These are phyloP conservation scores for Metopolophium dirhodum DNA, from an alignment of 1,140 invertebrate genomes.

Conservation along the genomic window DNA sequence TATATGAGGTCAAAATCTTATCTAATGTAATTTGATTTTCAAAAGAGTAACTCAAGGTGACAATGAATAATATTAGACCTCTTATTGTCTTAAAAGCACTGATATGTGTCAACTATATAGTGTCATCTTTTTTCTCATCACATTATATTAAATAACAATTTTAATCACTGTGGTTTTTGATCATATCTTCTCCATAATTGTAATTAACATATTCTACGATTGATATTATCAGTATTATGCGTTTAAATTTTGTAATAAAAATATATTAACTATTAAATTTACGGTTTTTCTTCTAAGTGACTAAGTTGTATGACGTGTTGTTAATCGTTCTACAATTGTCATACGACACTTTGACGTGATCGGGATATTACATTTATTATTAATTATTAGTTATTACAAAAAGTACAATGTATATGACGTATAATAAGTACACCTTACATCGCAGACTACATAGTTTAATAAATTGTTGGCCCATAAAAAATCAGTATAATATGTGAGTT, in stretches of 20 bases:
- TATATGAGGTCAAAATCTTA: not conserved
- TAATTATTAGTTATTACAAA: not conserved
- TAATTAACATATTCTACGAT: not conserved
- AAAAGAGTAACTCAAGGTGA: not conserved
- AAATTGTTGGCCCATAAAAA: not conserved
- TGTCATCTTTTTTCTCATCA: not conserved
- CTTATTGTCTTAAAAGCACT: not conserved
- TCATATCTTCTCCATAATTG: not conserved
- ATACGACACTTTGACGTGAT: not conserved
- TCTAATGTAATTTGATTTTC: conserved; percentile 13
- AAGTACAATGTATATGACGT: not conserved
- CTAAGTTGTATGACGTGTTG: not conserved
- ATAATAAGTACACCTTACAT: not conserved
- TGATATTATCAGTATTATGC: not conserved
- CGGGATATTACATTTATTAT: not conserved
- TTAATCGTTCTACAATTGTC: not conserved
- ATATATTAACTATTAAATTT: not conserved
- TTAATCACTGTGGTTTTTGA: not conserved
- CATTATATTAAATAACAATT: conserved; percentile 19
- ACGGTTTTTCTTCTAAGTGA: not conserved
- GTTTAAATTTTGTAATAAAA: not conserved
- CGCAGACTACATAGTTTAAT: not conserved
- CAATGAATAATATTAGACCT: not conserved
- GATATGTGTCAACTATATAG: not conserved
- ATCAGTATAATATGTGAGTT: not conserved